Evolutionary conservation across 2,888 invertebrate genomes (phyloP).

Genomic region (Andricus quercusramuli): DNA sequence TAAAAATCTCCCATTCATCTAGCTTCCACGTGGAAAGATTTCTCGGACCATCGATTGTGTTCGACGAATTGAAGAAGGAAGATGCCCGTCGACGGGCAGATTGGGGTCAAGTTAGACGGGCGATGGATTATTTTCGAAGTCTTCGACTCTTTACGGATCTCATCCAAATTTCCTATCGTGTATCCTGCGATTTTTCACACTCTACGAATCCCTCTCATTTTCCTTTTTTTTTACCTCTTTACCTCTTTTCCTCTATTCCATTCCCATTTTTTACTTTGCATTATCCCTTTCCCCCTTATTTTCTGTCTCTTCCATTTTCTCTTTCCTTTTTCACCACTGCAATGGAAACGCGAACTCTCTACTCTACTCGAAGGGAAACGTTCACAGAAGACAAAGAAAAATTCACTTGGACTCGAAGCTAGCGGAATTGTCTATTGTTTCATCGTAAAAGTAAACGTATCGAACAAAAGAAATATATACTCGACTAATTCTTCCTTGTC

Average conservation of each 20-base stretch:
- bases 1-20: conserved; percentile 30
- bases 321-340: conserved; percentile 5
- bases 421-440: conserved; percentile 32
- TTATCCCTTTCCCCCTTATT: conserved; percentile 18
- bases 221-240: not conserved
- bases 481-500: conserved; percentile 24
- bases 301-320: not conserved
- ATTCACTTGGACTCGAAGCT: conserved; percentile 31
- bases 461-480: conserved; percentile 40
- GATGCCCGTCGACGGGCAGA: conserved; percentile 46
- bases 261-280: conserved; percentile 21
- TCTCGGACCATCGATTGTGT: conserved; percentile 50
- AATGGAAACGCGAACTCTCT: conserved; percentile 30
- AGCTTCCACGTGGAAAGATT: conserved; percentile 27
- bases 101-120: conserved; percentile 53
- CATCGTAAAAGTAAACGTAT: conserved; percentile 33
- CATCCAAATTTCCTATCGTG: conserved; percentile 34
- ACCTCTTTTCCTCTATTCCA: not conserved
- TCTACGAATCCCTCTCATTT: conserved; percentile 21
- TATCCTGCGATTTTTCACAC: conserved; percentile 27
- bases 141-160: conserved; percentile 32
- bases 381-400: conserved; percentile 36
- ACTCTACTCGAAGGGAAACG: conserved; percentile 28
- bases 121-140: conserved; percentile 52
- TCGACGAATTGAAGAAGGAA: conserved; percentile 47